Evolutionary conservation across 2,888 invertebrate species (phyloP).

Genomic region (Acronicta aceris): DNA sequence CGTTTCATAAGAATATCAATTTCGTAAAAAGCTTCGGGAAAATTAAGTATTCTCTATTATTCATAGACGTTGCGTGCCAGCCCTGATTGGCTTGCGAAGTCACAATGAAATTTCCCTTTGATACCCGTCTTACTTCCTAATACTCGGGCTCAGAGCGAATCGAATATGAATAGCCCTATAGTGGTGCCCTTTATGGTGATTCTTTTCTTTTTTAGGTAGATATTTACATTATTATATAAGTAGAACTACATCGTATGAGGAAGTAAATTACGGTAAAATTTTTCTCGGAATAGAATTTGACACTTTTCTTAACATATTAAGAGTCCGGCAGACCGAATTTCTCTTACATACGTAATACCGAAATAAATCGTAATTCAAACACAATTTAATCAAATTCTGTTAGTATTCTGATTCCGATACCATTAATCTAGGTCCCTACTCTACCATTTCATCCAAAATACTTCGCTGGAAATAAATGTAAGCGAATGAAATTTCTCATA

Average conservation of each 20-base stretch:
- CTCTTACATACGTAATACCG: too few species aligned
- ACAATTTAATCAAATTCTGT: too few species aligned
- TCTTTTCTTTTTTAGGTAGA: background rate
- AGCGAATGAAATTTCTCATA: too few species aligned
- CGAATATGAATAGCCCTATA: background rate
- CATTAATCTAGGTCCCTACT: too few species aligned
- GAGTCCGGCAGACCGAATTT: too few species aligned
- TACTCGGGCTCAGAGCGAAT: background rate
- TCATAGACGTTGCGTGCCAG: background rate
- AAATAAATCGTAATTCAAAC: too few species aligned
- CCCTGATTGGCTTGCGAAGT: conserved; percentile 7
- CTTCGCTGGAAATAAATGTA: too few species aligned
- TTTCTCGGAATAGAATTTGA: too few species aligned
- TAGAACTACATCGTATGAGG: background rate
- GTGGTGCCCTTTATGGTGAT: background rate
- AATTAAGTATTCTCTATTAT: background rate
- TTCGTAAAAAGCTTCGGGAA: background rate
- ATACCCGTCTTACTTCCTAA: background rate
- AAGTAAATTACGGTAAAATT: background rate
- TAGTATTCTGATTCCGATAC: too few species aligned
- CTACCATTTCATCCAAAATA: too few species aligned
- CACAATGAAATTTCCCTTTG: conserved; percentile 22
- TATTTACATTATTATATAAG: background rate
- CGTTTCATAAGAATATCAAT: background rate
- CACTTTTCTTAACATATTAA: too few species aligned